Base-by-base conservation (phyloP, 2,888 invertebrate species). In the Drosophila melanosoma region DNA sequence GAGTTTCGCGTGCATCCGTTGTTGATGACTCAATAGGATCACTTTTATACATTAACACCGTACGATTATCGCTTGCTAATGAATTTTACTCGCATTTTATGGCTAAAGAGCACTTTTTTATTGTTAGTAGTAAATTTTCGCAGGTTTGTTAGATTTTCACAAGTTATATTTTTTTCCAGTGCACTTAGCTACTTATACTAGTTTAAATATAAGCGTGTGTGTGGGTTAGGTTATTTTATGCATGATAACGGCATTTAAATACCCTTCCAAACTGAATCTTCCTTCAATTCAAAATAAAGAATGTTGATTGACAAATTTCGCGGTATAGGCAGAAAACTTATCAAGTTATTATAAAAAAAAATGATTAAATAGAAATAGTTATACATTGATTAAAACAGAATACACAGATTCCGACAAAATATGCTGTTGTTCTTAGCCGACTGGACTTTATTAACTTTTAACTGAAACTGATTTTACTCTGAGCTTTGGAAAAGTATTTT, bases 61-160 rank as follows among this genome's bases (percentile, higher is more conserved):
- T n/a, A 10, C 10, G 17, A 40, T 36, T 36, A 40, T 40, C n/a
- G 10, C n/a, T 10, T 40, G 40, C 17, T n/a, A n/a, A 40, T 40
- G 1, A 42, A n/a, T n/a, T 11, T 10, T 5, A 42, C 11, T 42
- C 11, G 40, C n/a, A 2, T 11, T 40, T n/a, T 6, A 11, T n/a
- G n/a, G 11, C 11, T 42, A 6, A n/a, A n/a, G n/a, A 42, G 40
- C 5, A 40, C 2, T 40, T 40, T 49, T 57, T 17, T 29, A 36
- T 56, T 68, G 36, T 52, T 36, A 36, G 67, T 12, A 10, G n/a
- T 15, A 12, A 51, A 60, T 33, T 70, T 52, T 71, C 51, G 35
- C 63, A 63, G 48, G 33, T 63, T 49, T 63, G 20, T 42, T 57
- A 26, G 8, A 49, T 63, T 72, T 71, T 71, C 38, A 26, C 63